Conservation (phyloP, 1,140 invertebrate genomes). For the Tetragnatha versicolor region DNA sequence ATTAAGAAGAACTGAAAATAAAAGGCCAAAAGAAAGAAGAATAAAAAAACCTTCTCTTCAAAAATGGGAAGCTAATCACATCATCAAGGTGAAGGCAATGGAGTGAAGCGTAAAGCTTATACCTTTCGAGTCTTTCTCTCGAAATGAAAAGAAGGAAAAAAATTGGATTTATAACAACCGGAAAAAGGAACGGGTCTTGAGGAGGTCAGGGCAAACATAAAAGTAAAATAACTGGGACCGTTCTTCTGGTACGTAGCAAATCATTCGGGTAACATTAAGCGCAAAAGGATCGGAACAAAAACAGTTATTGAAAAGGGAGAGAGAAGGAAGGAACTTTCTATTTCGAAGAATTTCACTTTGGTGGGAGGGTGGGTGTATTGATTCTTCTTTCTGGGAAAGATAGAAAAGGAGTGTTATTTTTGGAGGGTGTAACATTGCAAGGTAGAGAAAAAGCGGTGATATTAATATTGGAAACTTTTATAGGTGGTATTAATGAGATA, state of each 20-base stretch:
- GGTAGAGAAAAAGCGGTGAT: too few relatives aligned
- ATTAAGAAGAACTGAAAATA: too few relatives aligned
- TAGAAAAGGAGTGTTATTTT: not conserved
- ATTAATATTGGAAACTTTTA: too few relatives aligned
- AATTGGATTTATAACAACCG: constrained; percentile 19
- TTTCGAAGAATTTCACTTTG: not conserved
- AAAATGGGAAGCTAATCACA: constrained; percentile 22
- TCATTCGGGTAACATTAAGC: constrained; percentile 35
- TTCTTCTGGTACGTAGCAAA: constrained; percentile 10
- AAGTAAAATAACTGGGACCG: constrained; percentile 7
- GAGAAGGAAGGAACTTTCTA: not conserved
- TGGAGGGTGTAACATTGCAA: not conserved
- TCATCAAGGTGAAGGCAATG: constrained; percentile 19
- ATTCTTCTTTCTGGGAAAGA: not conserved
- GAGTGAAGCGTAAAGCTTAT: not conserved
- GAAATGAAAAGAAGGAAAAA: constrained; percentile 9
- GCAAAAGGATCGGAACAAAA: constrained; percentile 41
- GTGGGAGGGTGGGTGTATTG: not conserved
- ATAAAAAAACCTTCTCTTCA: not conserved
- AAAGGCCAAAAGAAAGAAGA: not conserved
- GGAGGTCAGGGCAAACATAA: constrained; percentile 22
- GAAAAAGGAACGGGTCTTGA: not conserved
- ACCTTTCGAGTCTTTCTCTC: not conserved
- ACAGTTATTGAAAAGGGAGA: constrained; percentile 37
- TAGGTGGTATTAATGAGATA: too few relatives aligned